Base-by-base conservation (phyloP, 2,888 invertebrate genomes). In the Catocala sponsa region DNA sequence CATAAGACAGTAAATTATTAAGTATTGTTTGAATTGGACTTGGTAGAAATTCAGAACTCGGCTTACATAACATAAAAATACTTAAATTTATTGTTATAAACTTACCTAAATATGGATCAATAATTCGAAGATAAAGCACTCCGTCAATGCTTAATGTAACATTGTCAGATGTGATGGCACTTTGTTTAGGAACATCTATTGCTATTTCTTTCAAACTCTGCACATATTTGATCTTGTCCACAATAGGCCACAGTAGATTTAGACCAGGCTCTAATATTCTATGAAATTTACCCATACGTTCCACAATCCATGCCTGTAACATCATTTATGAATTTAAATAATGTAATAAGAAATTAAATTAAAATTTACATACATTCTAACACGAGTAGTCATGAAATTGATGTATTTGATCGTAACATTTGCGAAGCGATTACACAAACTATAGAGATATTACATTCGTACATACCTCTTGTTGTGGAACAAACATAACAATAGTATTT, bases 191-290 rank as follows among this genome's bases (percentile, higher is more conserved):
- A 59, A 99, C 98, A 94, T 99, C 99, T 80, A 99, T 99, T 0
- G 99, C 99, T 77, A 99, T 98, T 97, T 99, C 99, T 89, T 99
- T 99, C 46, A 99, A 91, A 90, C 98, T 98, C 91, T 99, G 99
- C 11, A 99, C 99, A 95, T 99, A 99, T 92, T 97, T 98, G 32
- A 99, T 97, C 86, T 95, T 96, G 88, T 99, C 99, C 50, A 99
- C 94, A 62, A 99, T 91, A 0, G 99, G 99, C 81, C 99, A 95
- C 11, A 99, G 91, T 55, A 99, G 84, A 87, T 99, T 99, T 43
- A 99, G 91, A 1, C 99, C 99, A 10, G 99, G 99, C 59, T 99
- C 98, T 59, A 99, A 93, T 77, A 99, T 98, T 86, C 98, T 96
- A 88, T 98, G 96, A 91, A 98, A 99, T 92, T 98, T 98, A 52